These are phyloP conservation scores for Perdita meconis DNA, from an alignment of 2,888 invertebrate genomes.

Conservation along the genomic window DNA sequence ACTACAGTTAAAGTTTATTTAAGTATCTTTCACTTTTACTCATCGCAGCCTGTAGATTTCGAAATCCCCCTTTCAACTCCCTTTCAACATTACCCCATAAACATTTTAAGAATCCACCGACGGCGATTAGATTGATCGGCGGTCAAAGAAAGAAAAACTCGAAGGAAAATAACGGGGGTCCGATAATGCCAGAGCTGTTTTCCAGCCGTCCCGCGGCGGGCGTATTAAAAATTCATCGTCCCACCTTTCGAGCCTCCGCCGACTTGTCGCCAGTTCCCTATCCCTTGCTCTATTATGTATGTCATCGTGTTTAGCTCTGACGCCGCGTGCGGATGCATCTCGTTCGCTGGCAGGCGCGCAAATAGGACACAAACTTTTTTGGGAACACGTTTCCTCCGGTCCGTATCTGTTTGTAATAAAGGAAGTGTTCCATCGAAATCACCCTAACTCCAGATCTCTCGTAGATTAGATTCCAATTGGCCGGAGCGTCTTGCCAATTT, in stretches of 20 bases:
- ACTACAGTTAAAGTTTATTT: too few relatives aligned
- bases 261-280: conserved; percentile 61
- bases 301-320: conserved; percentile 61
- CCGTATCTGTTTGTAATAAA: conserved; percentile 43
- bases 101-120: too few relatives aligned
- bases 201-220: conserved; percentile 16
- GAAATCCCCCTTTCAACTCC: too few relatives aligned
- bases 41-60: too few relatives aligned
- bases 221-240: conserved; percentile 63
- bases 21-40: too few relatives aligned
- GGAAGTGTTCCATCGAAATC: conserved; percentile 7
- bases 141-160: neutral
- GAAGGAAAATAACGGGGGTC: conserved; percentile 26
- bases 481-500: conserved; percentile 22
- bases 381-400: conserved; percentile 23
- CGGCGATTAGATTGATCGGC: neutral
- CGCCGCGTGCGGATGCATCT: conserved; percentile 37
- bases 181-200: conserved; percentile 43
- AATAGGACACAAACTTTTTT: conserved; percentile 59
- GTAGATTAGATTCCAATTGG: neutral
- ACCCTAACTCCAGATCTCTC: neutral
- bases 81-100: too few relatives aligned
- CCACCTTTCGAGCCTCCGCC: conserved; percentile 33
- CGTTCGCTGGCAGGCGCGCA: conserved; percentile 45
- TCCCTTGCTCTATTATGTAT: conserved; percentile 57